These are phyloP conservation scores for Lindbergichthys nudifrons DNA, from an alignment of 2,797 vertebrate species.

Conservation along the genomic window DNA sequence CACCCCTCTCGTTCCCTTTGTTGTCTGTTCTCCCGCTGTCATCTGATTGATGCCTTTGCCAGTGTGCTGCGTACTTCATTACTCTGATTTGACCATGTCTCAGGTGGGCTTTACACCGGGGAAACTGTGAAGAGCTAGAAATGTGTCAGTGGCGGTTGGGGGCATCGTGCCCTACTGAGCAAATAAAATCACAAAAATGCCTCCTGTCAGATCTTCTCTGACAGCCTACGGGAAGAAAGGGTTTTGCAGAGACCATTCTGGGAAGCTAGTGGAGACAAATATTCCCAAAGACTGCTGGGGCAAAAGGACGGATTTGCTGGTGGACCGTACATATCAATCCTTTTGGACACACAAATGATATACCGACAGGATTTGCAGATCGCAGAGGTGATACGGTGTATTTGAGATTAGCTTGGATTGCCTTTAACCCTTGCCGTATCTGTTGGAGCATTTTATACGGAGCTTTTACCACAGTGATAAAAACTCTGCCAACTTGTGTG, in stretches of 20 bases:
- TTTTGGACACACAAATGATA: slow-evolving; percentile 49
- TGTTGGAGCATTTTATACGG: slow-evolving; percentile 33
- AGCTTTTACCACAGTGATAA: slow-evolving; percentile 10
- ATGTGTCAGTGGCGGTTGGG: slow-evolving; percentile 75
- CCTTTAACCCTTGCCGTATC: slow-evolving; percentile 40
- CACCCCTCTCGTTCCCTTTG: slow-evolving; percentile 42
- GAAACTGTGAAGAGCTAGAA: slow-evolving; percentile 79
- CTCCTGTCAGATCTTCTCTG: slow-evolving; percentile 62
- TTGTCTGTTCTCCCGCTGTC: slow-evolving; percentile 66
- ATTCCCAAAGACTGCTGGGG: slow-evolving; percentile 34
- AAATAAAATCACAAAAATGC: slow-evolving; percentile 80
- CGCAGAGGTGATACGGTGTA: slow-evolving; percentile 46
- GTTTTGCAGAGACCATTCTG: slow-evolving; percentile 43
- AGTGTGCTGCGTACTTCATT: slow-evolving; percentile 82
- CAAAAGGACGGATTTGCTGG: slow-evolving; percentile 32
- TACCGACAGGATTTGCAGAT: slow-evolving; percentile 50
- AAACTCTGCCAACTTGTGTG: slow-evolving; percentile 46
- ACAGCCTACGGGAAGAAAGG: slow-evolving; percentile 29
- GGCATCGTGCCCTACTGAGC: slow-evolving; percentile 69
- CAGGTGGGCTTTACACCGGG: slow-evolving; percentile 75
- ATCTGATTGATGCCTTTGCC: slow-evolving; percentile 79
- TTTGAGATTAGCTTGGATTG: slow-evolving; percentile 48
- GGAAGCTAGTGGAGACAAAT: slow-evolving; percentile 50
- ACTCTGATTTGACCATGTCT: slow-evolving; percentile 85
- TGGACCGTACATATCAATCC: slow-evolving; percentile 18